These are phyloP conservation scores for Tetraneura akinire DNA, from an alignment of 1,140 invertebrate species.

Conservation along the genomic window DNA sequence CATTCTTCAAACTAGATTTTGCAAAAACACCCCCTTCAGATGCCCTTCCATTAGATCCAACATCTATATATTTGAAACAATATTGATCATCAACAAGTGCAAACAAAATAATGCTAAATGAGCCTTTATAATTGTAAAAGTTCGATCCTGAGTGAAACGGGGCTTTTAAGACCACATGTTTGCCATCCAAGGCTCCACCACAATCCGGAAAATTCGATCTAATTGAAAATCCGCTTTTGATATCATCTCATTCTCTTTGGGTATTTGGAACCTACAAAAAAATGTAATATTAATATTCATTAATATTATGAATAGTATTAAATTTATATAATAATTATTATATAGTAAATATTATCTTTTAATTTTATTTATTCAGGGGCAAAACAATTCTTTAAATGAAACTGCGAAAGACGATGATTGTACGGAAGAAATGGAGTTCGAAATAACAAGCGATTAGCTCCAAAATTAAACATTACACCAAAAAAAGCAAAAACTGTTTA, in stretches of 20 bases:
- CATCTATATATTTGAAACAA: conserved; percentile 28
- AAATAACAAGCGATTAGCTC: neutral
- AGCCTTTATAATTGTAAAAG: conserved; percentile 58
- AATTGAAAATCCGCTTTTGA: conserved; percentile 56
- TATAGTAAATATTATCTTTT: conserved; percentile 3
- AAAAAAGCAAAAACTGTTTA: conserved; percentile 13
- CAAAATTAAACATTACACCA: conserved; percentile 20
- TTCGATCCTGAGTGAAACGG: conserved; percentile 56
- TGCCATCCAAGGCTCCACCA: conserved; percentile 58
- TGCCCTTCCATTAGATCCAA: neutral
- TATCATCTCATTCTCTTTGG: conserved; percentile 54
- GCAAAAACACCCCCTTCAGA: conserved; percentile 54
- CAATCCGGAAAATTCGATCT: conserved; percentile 60
- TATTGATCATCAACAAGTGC: conserved; percentile 32
- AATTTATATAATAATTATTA: neutral
- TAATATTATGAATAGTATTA: no score
- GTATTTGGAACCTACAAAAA: conserved; percentile 53
- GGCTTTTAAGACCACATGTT: conserved; percentile 53
- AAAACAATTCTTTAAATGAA: conserved; percentile 5
- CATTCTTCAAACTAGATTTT: conserved; percentile 56
- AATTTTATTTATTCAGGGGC: conserved; percentile 4
- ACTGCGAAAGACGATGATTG: neutral
- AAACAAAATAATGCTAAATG: conserved; percentile 60
- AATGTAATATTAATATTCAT: conserved; percentile 14
- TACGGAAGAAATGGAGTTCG: neutral